Evolutionary conservation across 1,140 invertebrate species (phyloP), one percentile per base, ranked within the genome.

Genomic region (Saccostrea echinata): DNA sequence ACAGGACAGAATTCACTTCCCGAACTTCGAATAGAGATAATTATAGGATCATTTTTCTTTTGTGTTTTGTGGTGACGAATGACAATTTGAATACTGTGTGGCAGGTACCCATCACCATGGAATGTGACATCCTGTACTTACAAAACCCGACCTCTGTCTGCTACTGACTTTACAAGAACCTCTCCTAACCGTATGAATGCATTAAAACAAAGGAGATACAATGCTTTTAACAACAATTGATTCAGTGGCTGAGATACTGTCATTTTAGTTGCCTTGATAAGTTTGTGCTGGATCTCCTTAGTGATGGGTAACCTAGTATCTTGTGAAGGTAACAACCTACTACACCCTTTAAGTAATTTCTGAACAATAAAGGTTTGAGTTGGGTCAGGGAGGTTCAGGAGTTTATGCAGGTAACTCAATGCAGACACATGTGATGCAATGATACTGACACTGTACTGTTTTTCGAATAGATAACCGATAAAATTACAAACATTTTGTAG

Each of bases 351-450:
- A n/a, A 85, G 68, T 12, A 86, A 33, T 57, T 89, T 85, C 24
- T 55, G n/a, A 21, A 89, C 21, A 35, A 88, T 64, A 68, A 89
- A 89, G 35, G 16, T 18, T 27, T 51, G 27, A 24, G 88, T 52
- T 13, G 52, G 71, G 64, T 88, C 88, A 51, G 0, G 30, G 9
- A 83, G 24, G 13, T 55, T 80, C n/a, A 61, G 33, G 21, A 84
- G 6, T 68, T 88, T 88, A 51, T 86, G 84, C 13, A 88, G n/a
- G 53, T 86, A 88, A 68, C 84, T 88, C 24, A 88, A 9, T 16
- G 84, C 88, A 61, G 88, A 88, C 12, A 86, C 76, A 81, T 88
- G 84, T 8, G 87, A 85, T 21, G 64, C 30, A 82, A 84, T 88
- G 8, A 3, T 80, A 12, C 52, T 30, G 6, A 84, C 18, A 80